Evolutionary conservation across 2,888 invertebrate genomes (phyloP), one percentile per base, ranked within the genome.

Genomic region (Aporophyla lueneburgensis): DNA sequence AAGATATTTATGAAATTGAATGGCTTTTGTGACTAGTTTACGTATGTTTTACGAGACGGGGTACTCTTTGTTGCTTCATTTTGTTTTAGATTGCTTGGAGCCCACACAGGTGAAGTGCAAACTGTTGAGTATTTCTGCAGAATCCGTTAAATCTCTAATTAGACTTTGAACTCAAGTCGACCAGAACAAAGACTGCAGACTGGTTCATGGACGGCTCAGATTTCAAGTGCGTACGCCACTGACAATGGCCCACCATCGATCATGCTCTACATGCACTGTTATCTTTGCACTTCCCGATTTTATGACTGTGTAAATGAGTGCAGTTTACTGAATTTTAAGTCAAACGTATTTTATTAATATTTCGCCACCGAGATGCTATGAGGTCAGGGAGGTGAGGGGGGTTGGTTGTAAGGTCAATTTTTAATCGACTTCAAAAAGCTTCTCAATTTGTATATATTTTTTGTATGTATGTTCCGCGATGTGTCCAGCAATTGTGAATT

Each of bases 1-100:
- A 40, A 73, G 51, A 83, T 80, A 68, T 86, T 83, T 71, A 66
- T 86, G 51, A 74, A 79, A 85, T 85, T 72, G 77, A 79, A 74
- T 77, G 61, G 51, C 56, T 78, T n/a, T 74, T 74, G 58, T 59
- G 68, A 33, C 51, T 73, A 62, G 19, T 61, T 72, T 71, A 66
- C 68, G n/a, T 54, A 19, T 40, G 33, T 71, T 59, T 79, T 78
- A 59, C 9, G 53, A 51, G 27, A 7, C 12, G 14, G 27, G 7
- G 16, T 49, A 40, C 27, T 49, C 40, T 66, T 51, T 77, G 40
- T 43, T 51, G 54, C 61, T 53, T 14, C 46, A 62, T 7, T 62
- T 59, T 24, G 19, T 19, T 24, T 67, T 40, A 49, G 33, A 62
- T 33, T 24, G 56, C 14, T 66, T 10, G 59, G 21, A 40, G 14